Evolutionary conservation across 2,113 vertebrate genomes (phyloP).

Genomic region (Plecotus auritus): DNA sequence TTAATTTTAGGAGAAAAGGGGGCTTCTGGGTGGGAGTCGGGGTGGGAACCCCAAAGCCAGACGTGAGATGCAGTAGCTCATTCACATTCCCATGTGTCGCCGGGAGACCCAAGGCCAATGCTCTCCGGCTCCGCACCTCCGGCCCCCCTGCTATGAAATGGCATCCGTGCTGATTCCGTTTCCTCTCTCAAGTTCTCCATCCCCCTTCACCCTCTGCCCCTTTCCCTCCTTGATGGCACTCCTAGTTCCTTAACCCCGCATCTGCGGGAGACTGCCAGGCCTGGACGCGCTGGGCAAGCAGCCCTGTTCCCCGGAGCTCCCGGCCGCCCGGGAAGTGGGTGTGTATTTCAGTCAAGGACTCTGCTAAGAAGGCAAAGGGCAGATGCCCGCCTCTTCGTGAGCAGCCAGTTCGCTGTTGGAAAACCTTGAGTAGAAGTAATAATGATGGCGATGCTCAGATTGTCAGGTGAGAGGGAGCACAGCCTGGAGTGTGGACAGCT

Average conservation of each 20-base stretch:
- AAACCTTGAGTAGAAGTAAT: background rate
- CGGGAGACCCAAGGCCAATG: background rate
- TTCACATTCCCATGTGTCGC: background rate
- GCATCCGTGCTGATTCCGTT: background rate
- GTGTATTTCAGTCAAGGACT: background rate
- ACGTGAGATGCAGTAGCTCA: background rate
- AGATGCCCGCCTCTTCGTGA: background rate
- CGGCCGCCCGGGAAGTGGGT: background rate
- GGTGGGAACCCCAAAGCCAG: background rate
- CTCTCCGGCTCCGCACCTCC: background rate
- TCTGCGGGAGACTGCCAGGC: background rate
- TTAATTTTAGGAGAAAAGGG: background rate
- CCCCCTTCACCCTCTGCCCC: background rate
- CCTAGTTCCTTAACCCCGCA: background rate
- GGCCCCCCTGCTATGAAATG: background rate
- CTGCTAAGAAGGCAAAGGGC: background rate
- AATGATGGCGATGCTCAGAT: background rate
- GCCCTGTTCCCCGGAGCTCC: background rate
- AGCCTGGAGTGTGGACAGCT: background rate
- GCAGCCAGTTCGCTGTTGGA: background rate
- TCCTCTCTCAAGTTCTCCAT: background rate
- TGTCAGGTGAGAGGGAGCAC: background rate
- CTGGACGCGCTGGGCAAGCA: background rate
- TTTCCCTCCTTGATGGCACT: background rate
- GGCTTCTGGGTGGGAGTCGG: background rate